Evolutionary conservation across 2,113 vertebrate genomes (phyloP), one percentile per base, ranked within the genome.

Genomic region (Zosterops borbonicus): DNA sequence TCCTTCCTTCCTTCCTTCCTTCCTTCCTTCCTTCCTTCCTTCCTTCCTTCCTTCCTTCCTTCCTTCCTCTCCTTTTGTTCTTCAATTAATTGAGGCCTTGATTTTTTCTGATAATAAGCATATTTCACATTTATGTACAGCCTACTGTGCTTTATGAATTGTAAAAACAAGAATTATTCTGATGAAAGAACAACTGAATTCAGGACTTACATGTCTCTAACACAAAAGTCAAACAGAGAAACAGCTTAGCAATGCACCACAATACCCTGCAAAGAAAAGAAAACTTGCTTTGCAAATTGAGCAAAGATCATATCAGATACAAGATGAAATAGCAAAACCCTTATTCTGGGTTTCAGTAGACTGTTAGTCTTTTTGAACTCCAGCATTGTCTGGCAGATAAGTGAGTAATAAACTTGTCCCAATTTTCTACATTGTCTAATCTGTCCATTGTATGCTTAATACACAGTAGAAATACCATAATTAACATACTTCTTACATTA

Each of bases 231-330:
- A 89, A 90, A 79, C 2, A 78, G 68, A 92, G 17, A 47, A 84
- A 58, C 24, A 74, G 4, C 18, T 87, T 73, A 83, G 12, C 33
- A 62, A 65, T 77, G 19, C 33, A 80, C 14, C 20, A 3, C 4
- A 70, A 53, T 35, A 5, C 9, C 59, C 23, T 31, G 15, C 37
- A 89, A 94, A 77, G 41, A 33, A 84, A 91, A 62, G 25, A 31
- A 90, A 80, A 21, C 39, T 80, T 67, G 6, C 35, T 83, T 92
- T 59, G 21, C 18, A 89, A 74, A 70, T 73, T 91, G n/a, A 52
- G 53, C 79, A 56, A 64, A 68, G 31, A 79, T 71, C 9, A 4
- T 60, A 92, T 73, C 58, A 88, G 37, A 46, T 41, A 84, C 18
- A 60, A 79, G 44, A 75, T 25, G 6, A 78, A 81, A 62, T 46